Evolutionary conservation across 2,113 vertebrate genomes (phyloP).

Genomic region (Microcebus jonahi): DNA sequence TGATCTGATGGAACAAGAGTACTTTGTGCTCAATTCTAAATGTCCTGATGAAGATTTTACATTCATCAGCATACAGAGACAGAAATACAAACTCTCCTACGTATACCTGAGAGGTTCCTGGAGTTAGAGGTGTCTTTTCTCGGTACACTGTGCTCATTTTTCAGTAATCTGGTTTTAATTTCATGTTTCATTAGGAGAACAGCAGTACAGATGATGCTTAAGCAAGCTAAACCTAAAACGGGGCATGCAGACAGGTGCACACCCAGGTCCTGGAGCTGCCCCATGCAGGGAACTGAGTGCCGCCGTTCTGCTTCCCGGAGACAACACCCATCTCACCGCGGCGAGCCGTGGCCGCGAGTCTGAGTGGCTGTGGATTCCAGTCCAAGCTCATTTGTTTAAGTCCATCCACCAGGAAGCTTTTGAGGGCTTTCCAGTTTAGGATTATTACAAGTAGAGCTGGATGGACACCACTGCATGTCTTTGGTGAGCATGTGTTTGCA

Average conservation of each 20-base stretch:
- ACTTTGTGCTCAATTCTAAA: background rate
- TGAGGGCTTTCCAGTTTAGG: background rate
- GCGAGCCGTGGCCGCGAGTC: constrained; percentile 77
- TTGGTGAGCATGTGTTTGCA: background rate
- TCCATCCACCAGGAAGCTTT: background rate
- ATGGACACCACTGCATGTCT: background rate
- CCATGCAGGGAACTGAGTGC: constrained; percentile 88
- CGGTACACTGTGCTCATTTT: background rate
- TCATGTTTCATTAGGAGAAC: constrained; percentile 76
- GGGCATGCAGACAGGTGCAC: constrained; percentile 78
- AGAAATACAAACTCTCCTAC: background rate
- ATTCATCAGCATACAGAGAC: background rate
- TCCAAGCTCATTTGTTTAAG: background rate
- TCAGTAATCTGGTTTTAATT: background rate
- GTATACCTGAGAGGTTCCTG: background rate
- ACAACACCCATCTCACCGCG: constrained; percentile 38
- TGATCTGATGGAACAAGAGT: background rate
- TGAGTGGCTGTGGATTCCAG: no score
- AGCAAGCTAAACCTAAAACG: constrained; percentile 79
- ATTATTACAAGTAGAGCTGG: no score
- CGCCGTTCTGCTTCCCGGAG: constrained; percentile 88
- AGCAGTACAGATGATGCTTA: constrained; percentile 90
- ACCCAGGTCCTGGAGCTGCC: constrained; percentile 91
- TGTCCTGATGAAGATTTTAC: background rate
- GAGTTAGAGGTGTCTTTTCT: background rate